Percentiles rank a stretch among this genome's conserved stretches.
Evolutionary conservation across 2,113 vertebrate genomes (phyloP).

Genomic region (Gavia stellata): DNA sequence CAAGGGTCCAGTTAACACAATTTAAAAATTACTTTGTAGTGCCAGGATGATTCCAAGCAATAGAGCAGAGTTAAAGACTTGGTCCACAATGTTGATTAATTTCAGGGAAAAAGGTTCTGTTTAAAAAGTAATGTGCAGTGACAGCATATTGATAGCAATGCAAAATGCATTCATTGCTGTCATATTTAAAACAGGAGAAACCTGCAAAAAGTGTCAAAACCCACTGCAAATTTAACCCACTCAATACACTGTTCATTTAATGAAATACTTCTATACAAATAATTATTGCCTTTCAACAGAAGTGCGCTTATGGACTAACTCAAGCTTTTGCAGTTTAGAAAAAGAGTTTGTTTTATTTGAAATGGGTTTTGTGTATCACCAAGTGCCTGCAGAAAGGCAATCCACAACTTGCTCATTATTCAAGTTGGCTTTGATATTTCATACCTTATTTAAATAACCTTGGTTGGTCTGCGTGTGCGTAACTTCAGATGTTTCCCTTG

Average conservation of each 20-base stretch:
- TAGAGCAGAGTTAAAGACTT: neutral
- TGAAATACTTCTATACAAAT: neutral
- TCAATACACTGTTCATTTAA: neutral
- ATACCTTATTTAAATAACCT: neutral
- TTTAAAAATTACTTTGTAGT: neutral
- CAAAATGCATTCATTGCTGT: neutral
- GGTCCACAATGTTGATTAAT: rapidly evolving
- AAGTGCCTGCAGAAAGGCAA: neutral
- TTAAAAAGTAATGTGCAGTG: neutral
- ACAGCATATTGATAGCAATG: neutral
- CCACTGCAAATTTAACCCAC: neutral
- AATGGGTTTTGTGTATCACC: neutral
- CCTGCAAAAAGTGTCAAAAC: neutral
- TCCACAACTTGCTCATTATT: neutral
- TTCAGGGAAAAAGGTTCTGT: neutral
- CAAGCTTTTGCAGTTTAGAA: neutral
- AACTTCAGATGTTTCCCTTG: neutral
- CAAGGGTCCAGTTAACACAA: neutral
- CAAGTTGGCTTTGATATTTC: neutral
- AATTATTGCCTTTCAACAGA: neutral
- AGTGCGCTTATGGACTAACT: neutral
- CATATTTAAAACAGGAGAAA: neutral
- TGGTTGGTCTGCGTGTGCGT: rapidly evolving
- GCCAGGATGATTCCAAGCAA: neutral
- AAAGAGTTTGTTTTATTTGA: neutral